phyloP scores from a whole-genome alignment of 1,140 invertebrate genomes.

The Macrosteles quadrilineatus region DNA sequence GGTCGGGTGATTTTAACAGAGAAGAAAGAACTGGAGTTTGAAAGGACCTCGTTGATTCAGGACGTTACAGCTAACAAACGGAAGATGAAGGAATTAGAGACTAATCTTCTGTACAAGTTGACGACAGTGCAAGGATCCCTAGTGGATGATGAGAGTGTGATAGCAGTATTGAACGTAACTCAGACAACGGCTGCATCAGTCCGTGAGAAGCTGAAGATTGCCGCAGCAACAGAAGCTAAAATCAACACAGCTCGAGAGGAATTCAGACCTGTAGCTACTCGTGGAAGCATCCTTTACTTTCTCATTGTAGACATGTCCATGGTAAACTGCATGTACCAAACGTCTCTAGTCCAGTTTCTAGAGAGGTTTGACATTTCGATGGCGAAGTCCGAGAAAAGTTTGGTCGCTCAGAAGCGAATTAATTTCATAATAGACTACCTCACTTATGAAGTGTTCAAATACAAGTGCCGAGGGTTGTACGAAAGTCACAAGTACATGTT shows the following conservation, averaged over 20 bases:
- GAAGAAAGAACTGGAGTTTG: slow-evolving; percentile 83
- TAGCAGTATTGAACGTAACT: slow-evolving; percentile 82
- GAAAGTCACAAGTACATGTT: slow-evolving; percentile 85
- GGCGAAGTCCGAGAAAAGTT: slow-evolving; percentile 69
- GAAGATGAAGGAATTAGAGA: slow-evolving; percentile 86
- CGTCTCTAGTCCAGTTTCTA: slow-evolving; percentile 86
- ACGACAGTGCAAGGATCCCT: slow-evolving; percentile 86
- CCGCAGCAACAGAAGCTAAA: slow-evolving; percentile 84
- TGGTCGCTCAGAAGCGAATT: slow-evolving; percentile 72
- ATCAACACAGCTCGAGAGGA: slow-evolving; percentile 88
- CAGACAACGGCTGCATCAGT: slow-evolving; percentile 86
- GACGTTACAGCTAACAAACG: slow-evolving; percentile 85
- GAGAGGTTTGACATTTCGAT: slow-evolving; percentile 87
- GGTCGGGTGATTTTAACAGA: slow-evolving; percentile 89
- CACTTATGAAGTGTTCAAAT: slow-evolving; percentile 67
- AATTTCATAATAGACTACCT: slow-evolving; percentile 78
- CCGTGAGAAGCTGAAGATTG: slow-evolving; percentile 76
- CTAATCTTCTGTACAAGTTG: slow-evolving; percentile 83
- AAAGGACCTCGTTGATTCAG: slow-evolving; percentile 79
- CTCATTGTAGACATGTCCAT: slow-evolving; percentile 88
- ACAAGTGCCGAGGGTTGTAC: slow-evolving; percentile 75
- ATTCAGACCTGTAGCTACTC: slow-evolving; percentile 84
- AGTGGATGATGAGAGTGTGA: slow-evolving; percentile 87
- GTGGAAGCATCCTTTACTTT: slow-evolving; percentile 91
- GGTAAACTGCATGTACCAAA: slow-evolving; percentile 94